Base-by-base conservation (phyloP, 2,113 vertebrate genomes). In the Ornithorhynchus anatinus region DNA sequence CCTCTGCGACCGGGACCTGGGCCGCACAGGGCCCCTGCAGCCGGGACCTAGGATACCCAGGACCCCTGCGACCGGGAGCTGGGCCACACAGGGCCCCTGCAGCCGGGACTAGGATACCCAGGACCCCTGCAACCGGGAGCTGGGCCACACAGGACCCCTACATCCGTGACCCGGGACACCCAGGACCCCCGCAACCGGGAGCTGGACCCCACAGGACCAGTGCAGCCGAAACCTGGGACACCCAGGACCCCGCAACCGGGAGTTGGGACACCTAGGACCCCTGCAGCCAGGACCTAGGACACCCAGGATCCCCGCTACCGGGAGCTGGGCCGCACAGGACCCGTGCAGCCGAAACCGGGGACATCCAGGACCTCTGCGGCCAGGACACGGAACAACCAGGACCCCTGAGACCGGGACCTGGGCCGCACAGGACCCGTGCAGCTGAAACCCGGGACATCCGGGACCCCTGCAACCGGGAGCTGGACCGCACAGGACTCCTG, bases 71-170 rank as follows among this genome's bases (percentile, higher is more conserved):
- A 15, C 35, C 60, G 12, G 3, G 45, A 1, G 64, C n/a, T 60
- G 9, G 42, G n/a, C 36, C 39, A 47, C 20, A 31, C 23, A 0
- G 33, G 17, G 29, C 10, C 39, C 63, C 12, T 1, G 35, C 0
- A n/a, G 10, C 20, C 7, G 11, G 3, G 45, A 1, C 68, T 60
- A 10, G 42, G n/a, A 32, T 43, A 47, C 20, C 31, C 23, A 0
- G 33, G 17, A 25, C 10, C 39, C 63, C 12, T 1, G 35, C 0
- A n/a, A 9, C 20, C 7, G 11, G 25, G 35, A 1, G 1, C 3
- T 7, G 43, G 3, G 53, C 16, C 14, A 3, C 52, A 14, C 0
- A 14, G 10, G 40, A 3, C 27, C 76, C 61, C 66, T 45, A 47
- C 19, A 20, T 75, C 59, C 66, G 23, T 53, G 56, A 39, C 15